Base-by-base conservation (phyloP, 2,113 vertebrate species). In the Corapipo altera region DNA sequence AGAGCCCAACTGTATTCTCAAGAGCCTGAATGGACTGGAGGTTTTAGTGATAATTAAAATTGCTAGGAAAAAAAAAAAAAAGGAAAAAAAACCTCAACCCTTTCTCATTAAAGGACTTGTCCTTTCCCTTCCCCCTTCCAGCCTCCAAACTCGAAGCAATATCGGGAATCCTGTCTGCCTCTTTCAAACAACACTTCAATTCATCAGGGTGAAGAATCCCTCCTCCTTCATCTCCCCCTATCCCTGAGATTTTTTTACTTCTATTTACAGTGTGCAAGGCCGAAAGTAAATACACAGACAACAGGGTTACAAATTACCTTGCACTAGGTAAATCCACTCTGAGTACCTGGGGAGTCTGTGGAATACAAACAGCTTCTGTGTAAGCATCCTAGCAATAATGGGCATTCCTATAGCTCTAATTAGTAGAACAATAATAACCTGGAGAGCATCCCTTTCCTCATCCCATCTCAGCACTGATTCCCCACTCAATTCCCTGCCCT, bases 1-100 rank as follows among this genome's bases (percentile, higher is more conserved):
- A 91, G 92, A 96, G 94, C 95, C 85, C 74, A 78, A 91, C 70
- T 89, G 96, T 96, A 98, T 98, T 98, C 98, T 96, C 92, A 94
- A 86, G 88, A 67, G 84, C 70, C 80, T 96, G 88, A 97, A 96
- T 94, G 93, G 96, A 83, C 49, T 89, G 83, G 74, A 79, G 90
- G 82, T 93, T 96, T 94, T 95, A 95, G 77, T 96, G 98, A 98
- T 98, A 98, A 98, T 98, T 98, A 98, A 98, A 98, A 98, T 97
- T 97, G 96, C 95, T 97, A 96, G 88, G 7, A 1, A 23, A 43
- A 78, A 83, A 80, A 71, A 72, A 33, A 41, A 46, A 3, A 44
- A 37, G 37, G 3, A 9, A 41, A 89, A 85, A 14, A n/a, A 15
- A 6, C 30, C 1, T 52, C 59, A 97, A 95, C 84, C 96, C 35